Percentiles rank a stretch among this genome's conserved stretches.
phyloP scores from a whole-genome alignment of 1,140 invertebrate species.

The Limonius californicus region DNA sequence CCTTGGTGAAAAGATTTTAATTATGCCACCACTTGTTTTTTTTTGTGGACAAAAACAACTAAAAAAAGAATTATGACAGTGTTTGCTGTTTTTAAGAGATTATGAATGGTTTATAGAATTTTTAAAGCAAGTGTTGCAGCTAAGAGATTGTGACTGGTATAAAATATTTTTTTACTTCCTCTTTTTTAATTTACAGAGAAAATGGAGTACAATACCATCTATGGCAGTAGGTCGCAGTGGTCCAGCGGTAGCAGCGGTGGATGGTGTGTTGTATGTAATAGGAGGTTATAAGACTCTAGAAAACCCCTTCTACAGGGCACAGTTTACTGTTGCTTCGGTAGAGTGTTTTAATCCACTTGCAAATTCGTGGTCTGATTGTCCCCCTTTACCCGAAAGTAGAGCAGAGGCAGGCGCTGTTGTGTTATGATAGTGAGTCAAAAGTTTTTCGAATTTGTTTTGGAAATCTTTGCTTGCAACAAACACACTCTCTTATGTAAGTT shows the following conservation, averaged over 20 bases:
- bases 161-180: background rate
- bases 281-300: slow-evolving; percentile 74
- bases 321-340: slow-evolving; percentile 73
- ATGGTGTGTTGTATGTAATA: slow-evolving; percentile 77
- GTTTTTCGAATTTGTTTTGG: background rate
- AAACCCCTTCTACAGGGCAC: slow-evolving; percentile 77
- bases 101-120: background rate
- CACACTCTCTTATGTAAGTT: background rate
- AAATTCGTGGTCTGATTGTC: slow-evolving; percentile 72
- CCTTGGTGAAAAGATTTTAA: no score
- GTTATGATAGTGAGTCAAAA: slow-evolving; percentile 45
- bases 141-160: background rate
- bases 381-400: slow-evolving; percentile 72
- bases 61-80: no score
- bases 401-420: slow-evolving; percentile 77
- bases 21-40: no score
- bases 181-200: slow-evolving; percentile 60
- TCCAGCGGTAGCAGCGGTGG: slow-evolving; percentile 78
- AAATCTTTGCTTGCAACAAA: background rate
- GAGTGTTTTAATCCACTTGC: slow-evolving; percentile 78
- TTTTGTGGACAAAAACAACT: no score
- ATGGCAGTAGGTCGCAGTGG: slow-evolving; percentile 75
- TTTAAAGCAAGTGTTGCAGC: background rate
- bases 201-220: slow-evolving; percentile 71
- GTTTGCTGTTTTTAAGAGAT: no score